A percentile compares a stretch with the other conserved stretches of the same genome.
Conservation (phyloP, 2,113 vertebrate genomes). For the Oceanites oceanicus region DNA sequence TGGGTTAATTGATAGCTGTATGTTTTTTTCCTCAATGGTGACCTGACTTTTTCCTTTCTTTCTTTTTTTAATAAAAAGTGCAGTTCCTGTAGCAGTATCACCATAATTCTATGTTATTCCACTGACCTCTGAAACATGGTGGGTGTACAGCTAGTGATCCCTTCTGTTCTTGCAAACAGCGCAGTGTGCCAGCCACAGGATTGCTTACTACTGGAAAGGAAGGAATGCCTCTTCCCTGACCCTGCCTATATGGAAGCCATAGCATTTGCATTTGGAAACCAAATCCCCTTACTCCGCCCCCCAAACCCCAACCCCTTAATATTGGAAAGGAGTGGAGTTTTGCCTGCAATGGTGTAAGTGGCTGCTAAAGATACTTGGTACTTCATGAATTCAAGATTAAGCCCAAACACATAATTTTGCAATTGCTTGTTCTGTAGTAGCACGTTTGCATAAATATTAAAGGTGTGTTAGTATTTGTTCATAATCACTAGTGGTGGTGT, state of each 20-base stretch:
- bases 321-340: not conserved
- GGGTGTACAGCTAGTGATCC: not conserved
- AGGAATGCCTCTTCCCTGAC: not conserved
- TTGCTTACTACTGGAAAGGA: not conserved
- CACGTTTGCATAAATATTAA: not conserved
- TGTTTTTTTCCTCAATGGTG: not conserved
- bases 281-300: not conserved
- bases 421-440: not conserved
- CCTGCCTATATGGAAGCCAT: not conserved
- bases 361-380: not conserved
- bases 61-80: not conserved
- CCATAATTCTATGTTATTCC: not conserved
- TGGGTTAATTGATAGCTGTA: not conserved
- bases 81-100: not conserved
- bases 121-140: not conserved
- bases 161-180: not conserved
- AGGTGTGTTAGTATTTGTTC: not conserved
- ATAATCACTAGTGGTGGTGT: not conserved
- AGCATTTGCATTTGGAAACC: not conserved
- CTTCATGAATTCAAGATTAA: not conserved
- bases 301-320: not conserved
- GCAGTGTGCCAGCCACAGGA: not conserved
- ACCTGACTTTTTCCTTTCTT: not conserved
- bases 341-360: not conserved
- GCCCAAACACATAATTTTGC: not conserved